phyloP scores from a whole-genome alignment of 2,797 vertebrate genomes.

The Mallotus villosus region DNA sequence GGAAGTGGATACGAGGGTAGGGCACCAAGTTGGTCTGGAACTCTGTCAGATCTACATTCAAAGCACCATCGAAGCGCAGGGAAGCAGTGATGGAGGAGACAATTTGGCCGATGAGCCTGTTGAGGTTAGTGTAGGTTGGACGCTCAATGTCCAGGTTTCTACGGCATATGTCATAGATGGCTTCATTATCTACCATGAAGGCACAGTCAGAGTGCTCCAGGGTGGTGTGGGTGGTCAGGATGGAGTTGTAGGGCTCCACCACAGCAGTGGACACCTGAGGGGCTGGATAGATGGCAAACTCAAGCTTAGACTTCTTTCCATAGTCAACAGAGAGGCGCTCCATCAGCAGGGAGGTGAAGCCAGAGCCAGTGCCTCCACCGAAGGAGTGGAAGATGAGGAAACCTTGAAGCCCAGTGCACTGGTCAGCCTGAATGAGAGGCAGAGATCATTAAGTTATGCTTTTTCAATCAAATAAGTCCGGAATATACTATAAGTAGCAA shows the following conservation, averaged over 20 bases:
- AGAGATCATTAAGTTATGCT: neutral
- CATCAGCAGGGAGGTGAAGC: conserved; percentile 83
- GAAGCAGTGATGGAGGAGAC: conserved; percentile 83
- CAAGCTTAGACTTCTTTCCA: conserved; percentile 82
- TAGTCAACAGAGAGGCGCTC: conserved; percentile 83
- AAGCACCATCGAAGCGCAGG: conserved; percentile 76
- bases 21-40: conserved; percentile 80
- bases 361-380: conserved; percentile 78
- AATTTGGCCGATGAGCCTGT: conserved; percentile 75
- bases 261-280: conserved; percentile 82
- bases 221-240: conserved; percentile 81
- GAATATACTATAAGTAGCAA: no score
- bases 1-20: conserved; percentile 78
- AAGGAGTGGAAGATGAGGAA: conserved; percentile 76
- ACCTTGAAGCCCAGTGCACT: conserved; percentile 78
- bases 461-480: no score
- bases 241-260: conserved; percentile 84
- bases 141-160: conserved; percentile 82
- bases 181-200: conserved; percentile 84
- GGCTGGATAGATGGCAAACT: conserved; percentile 81
- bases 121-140: conserved; percentile 80
- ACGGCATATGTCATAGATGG: conserved; percentile 81
- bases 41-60: conserved; percentile 72
- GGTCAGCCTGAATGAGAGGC: conserved; percentile 62
- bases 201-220: conserved; percentile 81